Percentiles rank a stretch among this genome's conserved stretches.
Conservation (phyloP, 2,888 invertebrate genomes). For the Cenopis cana region DNA sequence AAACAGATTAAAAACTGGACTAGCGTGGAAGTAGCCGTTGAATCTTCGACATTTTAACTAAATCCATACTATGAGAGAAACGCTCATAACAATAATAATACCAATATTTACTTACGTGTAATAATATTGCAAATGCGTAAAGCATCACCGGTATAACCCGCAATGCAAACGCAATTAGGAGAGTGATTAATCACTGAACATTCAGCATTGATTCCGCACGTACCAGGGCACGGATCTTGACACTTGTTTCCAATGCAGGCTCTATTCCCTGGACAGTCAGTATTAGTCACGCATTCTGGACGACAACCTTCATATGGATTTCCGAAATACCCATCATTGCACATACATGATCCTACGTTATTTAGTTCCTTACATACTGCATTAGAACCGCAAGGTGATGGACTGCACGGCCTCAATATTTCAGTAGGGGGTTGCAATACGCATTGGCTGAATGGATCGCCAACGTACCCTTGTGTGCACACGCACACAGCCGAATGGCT, state of each 20-base stretch:
- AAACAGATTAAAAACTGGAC: too few species aligned
- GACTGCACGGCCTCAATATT: conserved; percentile 86
- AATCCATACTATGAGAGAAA: neutral
- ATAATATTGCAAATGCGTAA: conserved; percentile 80
- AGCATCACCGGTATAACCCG: conserved; percentile 87
- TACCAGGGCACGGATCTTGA: conserved; percentile 90
- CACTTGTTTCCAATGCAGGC: conserved; percentile 91
- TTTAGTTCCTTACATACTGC: conserved; percentile 89
- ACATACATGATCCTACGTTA: conserved; percentile 89
- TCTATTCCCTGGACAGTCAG: conserved; percentile 89
- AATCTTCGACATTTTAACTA: neutral
- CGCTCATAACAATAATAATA: neutral
- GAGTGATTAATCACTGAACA: conserved; percentile 90
- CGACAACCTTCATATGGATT: conserved; percentile 92
- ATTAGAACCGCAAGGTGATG: conserved; percentile 90
- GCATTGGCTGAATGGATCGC: conserved; percentile 87
- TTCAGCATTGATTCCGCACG: conserved; percentile 90
- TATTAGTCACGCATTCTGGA: conserved; percentile 89
- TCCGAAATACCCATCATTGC: conserved; percentile 89
- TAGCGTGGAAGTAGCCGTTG: neutral
- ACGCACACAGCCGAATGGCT: conserved; percentile 92
- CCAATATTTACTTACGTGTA: conserved; percentile 57
- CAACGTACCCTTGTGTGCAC: conserved; percentile 87
- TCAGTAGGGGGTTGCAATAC: conserved; percentile 76
- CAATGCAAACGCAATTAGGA: conserved; percentile 87